Conservation (phyloP, 2,113 vertebrate species). For the Seriola aureovittata region DNA sequence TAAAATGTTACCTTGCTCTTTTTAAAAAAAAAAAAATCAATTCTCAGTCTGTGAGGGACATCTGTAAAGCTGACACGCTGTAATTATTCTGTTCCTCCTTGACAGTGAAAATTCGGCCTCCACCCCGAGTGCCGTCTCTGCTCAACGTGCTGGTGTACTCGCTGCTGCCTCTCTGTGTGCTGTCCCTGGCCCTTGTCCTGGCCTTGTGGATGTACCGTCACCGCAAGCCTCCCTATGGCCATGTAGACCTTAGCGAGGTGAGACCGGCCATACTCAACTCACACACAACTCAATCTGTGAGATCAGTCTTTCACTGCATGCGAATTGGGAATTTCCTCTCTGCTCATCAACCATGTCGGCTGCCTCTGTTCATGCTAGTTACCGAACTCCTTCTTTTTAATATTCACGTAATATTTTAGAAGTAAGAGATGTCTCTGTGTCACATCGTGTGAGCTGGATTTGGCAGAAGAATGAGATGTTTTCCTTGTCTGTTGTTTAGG, state of each 20-base stretch:
- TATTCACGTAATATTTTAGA: background rate
- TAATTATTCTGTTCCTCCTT: constrained; percentile 38
- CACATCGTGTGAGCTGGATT: background rate
- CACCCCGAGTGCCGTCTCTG: constrained; percentile 88
- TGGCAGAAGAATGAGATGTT: background rate
- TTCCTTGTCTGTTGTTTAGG: constrained; percentile 77
- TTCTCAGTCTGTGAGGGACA: background rate
- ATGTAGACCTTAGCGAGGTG: constrained; percentile 96
- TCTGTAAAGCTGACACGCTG: constrained; percentile 6
- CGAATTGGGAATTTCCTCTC: background rate
- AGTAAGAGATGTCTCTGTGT: background rate
- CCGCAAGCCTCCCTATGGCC: constrained; percentile 94
- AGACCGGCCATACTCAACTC: constrained; percentile 3
- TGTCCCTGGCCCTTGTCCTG: constrained; percentile 91
- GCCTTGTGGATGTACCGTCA: constrained; percentile 98
- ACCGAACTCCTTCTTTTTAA: background rate
- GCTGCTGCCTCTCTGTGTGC: constrained; percentile 92
- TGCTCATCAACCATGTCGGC: background rate
- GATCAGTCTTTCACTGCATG: background rate
- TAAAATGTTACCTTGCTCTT: background rate
- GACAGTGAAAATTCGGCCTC: constrained; percentile 84
- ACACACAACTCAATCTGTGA: background rate
- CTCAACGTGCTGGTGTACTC: constrained; percentile 95
- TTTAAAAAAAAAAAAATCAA: background rate
- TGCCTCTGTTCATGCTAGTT: background rate